These are phyloP conservation scores for Cinara cedri DNA, from an alignment of 2,888 invertebrate species.

Conservation along the genomic window DNA sequence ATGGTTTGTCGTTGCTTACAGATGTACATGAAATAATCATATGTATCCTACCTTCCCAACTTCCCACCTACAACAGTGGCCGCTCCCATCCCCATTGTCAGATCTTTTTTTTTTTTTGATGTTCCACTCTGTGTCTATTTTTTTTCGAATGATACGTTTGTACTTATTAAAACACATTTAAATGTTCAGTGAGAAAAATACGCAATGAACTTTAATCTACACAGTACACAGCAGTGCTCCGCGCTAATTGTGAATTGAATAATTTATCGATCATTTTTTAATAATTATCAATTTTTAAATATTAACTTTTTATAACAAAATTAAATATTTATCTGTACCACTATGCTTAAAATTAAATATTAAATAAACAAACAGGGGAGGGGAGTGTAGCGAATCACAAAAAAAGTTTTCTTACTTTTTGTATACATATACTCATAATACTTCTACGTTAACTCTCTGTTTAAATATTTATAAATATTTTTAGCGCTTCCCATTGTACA, in stretches of 20 bases:
- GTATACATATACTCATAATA: not conserved
- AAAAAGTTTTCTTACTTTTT: conserved; percentile 2
- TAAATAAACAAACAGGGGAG: not conserved
- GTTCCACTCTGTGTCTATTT: too few relatives aligned
- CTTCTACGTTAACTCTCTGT: not conserved
- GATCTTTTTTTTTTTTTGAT: too few relatives aligned
- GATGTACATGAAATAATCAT: too few relatives aligned
- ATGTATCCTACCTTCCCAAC: too few relatives aligned
- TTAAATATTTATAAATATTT: conserved; percentile 19
- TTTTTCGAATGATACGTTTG: too few relatives aligned
- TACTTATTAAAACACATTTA: too few relatives aligned
- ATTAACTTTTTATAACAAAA: conserved; percentile 20
- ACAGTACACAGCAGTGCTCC: too few relatives aligned
- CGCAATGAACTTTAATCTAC: not conserved
- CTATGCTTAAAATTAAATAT: conserved; percentile 26
- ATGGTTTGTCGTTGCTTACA: too few relatives aligned
- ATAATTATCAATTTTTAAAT: not conserved
- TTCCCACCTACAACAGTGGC: too few relatives aligned
- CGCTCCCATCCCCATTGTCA: too few relatives aligned
- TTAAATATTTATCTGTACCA: conserved; percentile 18
- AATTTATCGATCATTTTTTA: not conserved
- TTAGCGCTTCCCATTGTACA: not conserved
- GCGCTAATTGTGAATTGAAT: conserved; percentile 2
- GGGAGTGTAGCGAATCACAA: not conserved
- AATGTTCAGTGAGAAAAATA: too few relatives aligned